Base-by-base conservation (phyloP, 1,140 invertebrate species). In the Calliopsis andreniformis region DNA sequence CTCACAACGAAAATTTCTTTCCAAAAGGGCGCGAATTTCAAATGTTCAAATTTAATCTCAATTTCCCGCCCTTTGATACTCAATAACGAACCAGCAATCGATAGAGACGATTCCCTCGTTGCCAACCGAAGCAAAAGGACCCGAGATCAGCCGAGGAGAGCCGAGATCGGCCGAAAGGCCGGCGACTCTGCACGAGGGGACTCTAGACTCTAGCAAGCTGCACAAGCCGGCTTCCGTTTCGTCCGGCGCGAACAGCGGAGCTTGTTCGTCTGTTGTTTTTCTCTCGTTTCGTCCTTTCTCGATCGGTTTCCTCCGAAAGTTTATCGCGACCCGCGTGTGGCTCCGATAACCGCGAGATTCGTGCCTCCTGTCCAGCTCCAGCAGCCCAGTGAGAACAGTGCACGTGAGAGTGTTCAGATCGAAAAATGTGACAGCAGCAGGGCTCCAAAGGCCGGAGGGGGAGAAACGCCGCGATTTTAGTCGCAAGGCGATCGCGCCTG, bases 111-210 rank as follows among this genome's bases (percentile, higher is more conserved):
- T 59, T 1, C 10, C 55, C 20, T 0, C 12, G 14, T 76, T 76
- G 49, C 45, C 66, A 4, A 18, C 53, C 14, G n/a, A 14, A 53
- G 42, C 14, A 59, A 45, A 43, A 61, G 30, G 20, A 58, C 18
- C 42, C 76, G 63, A 73, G 43, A 32, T 23, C 25, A 61, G 32
- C 64, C 87, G 87, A 86, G 30, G 3, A 39, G n/a, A 2, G 28
- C 70, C 87, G 87, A 82, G 76, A 85, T 83, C 76, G 67, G 47
- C 77, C 87, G 86, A 88, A 62, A 25, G 63, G 63, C 49, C 80
- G 66, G 56, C 58, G 32, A 68, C 49, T 39, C 47, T 47, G 42
- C 75, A 68, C 76, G 78, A 82, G 64, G 78, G 70, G 70, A 78
- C 77, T 63, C 28, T 47, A 39, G 70, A 78, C 77, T 63, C 28